phyloP scores from a whole-genome alignment of 1,140 invertebrate species.

The Nautilus pompilius region DNA sequence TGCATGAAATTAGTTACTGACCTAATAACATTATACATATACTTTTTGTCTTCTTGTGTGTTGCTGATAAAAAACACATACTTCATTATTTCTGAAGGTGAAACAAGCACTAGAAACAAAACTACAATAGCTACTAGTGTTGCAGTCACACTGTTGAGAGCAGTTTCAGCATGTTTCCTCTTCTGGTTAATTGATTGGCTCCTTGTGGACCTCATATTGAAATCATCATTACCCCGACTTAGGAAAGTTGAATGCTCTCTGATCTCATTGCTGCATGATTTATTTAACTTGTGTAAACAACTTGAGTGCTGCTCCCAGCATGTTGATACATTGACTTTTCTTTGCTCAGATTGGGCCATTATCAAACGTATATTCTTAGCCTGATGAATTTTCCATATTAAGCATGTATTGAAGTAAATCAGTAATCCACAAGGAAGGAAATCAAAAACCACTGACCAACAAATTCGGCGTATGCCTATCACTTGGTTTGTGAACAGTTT shows the following conservation, averaged over 20 bases:
- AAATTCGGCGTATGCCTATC: constrained; percentile 24
- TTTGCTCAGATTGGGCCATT: constrained; percentile 30
- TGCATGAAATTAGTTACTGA: constrained; percentile 51
- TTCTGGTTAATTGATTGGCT: constrained; percentile 7
- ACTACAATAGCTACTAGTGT: constrained; percentile 50
- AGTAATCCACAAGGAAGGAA: constrained; percentile 46
- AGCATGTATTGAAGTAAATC: constrained; percentile 44
- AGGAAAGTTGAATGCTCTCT: neutral
- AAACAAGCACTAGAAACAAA: constrained; percentile 49
- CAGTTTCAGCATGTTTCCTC: constrained; percentile 29
- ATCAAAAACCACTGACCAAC: constrained; percentile 43
- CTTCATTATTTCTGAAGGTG: constrained; percentile 49
- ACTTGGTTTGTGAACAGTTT: constrained; percentile 22
- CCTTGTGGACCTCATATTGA: no score
- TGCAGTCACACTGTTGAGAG: constrained; percentile 49
- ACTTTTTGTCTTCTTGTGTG: constrained; percentile 4
- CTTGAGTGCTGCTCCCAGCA: neutral
- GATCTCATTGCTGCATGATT: neutral
- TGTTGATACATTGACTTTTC: neutral
- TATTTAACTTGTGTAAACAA: neutral
- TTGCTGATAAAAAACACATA: constrained; percentile 22
- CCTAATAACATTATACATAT: constrained; percentile 28
- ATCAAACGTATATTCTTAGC: constrained; percentile 37
- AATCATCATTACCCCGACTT: no score
- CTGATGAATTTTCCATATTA: constrained; percentile 43